Evolutionary conservation across 2,113 vertebrate species (phyloP).

Genomic region (Gallinago jamesoni): DNA sequence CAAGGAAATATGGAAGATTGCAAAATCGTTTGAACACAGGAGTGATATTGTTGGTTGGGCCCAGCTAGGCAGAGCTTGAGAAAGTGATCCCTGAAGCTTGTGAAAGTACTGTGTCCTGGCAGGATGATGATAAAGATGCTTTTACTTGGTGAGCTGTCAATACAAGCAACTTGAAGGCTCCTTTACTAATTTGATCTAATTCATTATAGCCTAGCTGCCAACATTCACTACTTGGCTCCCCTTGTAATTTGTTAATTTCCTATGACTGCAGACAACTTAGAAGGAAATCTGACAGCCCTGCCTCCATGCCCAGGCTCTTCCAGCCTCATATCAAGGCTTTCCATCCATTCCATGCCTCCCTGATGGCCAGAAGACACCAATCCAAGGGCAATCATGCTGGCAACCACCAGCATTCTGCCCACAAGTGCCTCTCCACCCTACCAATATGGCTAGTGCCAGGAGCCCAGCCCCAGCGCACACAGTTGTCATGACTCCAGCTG

Average conservation of each 20-base stretch:
- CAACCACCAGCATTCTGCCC: not conserved
- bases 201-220: not conserved
- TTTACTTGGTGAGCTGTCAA: not conserved
- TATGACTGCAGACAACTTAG: not conserved
- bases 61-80: not conserved
- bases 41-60: not conserved
- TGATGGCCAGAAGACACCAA: not conserved
- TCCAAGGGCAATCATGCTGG: not conserved
- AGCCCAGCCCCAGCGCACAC: not conserved
- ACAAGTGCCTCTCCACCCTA: no score
- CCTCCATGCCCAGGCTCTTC: not conserved
- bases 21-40: not conserved
- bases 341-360: no score
- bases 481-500: not conserved
- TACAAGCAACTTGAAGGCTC: not conserved
- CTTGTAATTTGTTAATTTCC: not conserved
- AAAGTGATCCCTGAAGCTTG: not conserved
- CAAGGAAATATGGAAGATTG: not conserved
- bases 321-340: not conserved
- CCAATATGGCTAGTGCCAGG: no score
- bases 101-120: not conserved
- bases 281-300: not conserved
- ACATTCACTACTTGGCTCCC: not conserved
- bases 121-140: not conserved
- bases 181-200: not conserved